These are phyloP conservation scores for Anaspis maculata DNA, from an alignment of 2,888 invertebrate species.

Conservation along the genomic window DNA sequence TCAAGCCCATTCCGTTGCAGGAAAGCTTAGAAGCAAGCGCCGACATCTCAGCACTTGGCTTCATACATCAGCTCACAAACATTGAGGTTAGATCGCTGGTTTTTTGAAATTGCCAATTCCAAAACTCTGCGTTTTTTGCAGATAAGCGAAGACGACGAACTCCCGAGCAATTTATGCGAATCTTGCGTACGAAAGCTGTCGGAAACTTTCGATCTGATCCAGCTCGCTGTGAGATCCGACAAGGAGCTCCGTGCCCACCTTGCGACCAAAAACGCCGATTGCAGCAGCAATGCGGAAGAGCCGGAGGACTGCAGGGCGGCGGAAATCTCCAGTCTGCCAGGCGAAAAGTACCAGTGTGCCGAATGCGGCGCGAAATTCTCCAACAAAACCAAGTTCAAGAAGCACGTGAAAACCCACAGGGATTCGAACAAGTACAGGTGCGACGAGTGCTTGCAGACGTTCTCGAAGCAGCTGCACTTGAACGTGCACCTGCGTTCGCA, in stretches of 20 bases:
- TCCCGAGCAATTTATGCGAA: slow-evolving; percentile 4
- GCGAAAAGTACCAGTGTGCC: too few species aligned
- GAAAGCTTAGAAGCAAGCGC: too few species aligned
- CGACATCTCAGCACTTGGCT: neutral
- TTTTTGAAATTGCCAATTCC: slow-evolving; percentile 2
- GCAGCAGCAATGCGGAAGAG: too few species aligned
- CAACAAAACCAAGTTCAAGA: slow-evolving; percentile 23
- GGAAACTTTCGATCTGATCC: slow-evolving; percentile 3
- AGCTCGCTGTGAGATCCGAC: neutral
- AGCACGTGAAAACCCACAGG: slow-evolving; percentile 23
- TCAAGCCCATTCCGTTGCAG: too few species aligned
- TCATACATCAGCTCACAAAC: slow-evolving; percentile 11
- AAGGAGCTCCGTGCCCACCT: neutral
- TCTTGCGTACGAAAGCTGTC: slow-evolving; percentile 3
- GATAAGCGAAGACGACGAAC: slow-evolving; percentile 6
- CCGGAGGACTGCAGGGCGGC: too few species aligned
- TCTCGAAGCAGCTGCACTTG: slow-evolving; percentile 20
- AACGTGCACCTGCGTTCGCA: slow-evolving; percentile 25
- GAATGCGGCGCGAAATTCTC: too few species aligned
- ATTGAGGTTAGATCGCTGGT: slow-evolving; percentile 11
- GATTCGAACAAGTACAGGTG: slow-evolving; percentile 25
- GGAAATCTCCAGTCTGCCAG: too few species aligned
- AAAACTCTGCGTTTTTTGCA: slow-evolving; percentile 1
- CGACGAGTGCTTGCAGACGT: slow-evolving; percentile 22
- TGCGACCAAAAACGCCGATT: too few species aligned